Conservation (phyloP, 2,888 invertebrate species). For the Nymphalis urticae region DNA sequence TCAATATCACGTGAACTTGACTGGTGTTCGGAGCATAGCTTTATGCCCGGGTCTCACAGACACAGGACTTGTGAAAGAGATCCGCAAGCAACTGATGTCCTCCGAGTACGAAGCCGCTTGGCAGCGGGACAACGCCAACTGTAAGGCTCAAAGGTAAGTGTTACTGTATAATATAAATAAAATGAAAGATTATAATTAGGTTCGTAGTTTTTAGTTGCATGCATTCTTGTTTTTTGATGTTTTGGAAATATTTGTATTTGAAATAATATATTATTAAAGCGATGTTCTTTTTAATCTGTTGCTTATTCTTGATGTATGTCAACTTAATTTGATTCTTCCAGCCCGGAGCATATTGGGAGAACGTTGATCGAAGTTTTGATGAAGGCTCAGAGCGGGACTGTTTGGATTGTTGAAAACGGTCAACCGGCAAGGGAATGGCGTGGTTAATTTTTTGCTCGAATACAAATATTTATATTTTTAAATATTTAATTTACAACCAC, state of each 20-base stretch:
- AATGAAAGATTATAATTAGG: no score
- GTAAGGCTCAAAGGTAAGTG: slow-evolving; percentile 83
- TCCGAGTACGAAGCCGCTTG: slow-evolving; percentile 88
- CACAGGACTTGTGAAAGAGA: slow-evolving; percentile 84
- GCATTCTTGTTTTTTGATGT: no score
- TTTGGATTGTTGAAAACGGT: slow-evolving; percentile 87
- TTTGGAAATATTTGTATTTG: no score
- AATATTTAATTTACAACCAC: no score
- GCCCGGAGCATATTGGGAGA: slow-evolving; percentile 86
- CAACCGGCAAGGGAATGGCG: slow-evolving; percentile 84
- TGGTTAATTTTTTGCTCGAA: slow-evolving; percentile 49
- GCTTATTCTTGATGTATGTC: no score
- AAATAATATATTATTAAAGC: neutral
- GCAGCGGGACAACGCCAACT: slow-evolving; percentile 85
- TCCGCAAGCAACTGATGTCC: slow-evolving; percentile 86
- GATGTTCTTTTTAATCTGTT: no score
- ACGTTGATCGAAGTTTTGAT: slow-evolving; percentile 84
- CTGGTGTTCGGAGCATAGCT: slow-evolving; percentile 86
- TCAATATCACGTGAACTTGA: slow-evolving; percentile 86
- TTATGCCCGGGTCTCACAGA: slow-evolving; percentile 87
- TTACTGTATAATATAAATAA: no score
- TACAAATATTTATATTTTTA: no score
- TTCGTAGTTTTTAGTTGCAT: no score
- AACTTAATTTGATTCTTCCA: slow-evolving; percentile 57
- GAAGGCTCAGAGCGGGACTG: slow-evolving; percentile 86